Conservation (phyloP, 2,888 invertebrate species). For the Amaurobius ferox region DNA sequence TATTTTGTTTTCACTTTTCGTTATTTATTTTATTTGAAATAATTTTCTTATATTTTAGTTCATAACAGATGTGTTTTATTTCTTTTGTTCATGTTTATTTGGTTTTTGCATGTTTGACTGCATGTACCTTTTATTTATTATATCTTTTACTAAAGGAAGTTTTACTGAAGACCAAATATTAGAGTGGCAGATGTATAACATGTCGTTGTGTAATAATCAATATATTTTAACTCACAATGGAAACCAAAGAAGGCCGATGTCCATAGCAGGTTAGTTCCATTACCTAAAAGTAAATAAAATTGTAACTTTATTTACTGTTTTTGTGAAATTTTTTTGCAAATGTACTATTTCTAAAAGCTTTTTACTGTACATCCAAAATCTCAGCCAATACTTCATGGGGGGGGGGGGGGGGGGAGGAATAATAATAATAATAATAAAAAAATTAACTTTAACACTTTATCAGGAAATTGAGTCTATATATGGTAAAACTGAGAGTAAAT, state of each 20-base stretch:
- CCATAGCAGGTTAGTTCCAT: slow-evolving; percentile 66
- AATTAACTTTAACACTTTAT: no score
- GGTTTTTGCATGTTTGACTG: slow-evolving; percentile 42
- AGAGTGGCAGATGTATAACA: slow-evolving; percentile 56
- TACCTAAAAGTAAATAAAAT: no score
- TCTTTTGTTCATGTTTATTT: slow-evolving; percentile 28
- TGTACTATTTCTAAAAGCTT: no score
- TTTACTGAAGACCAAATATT: slow-evolving; percentile 51
- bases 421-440: no score
- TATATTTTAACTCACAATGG: slow-evolving; percentile 24
- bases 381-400: no score
- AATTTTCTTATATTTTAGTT: slow-evolving; percentile 8
- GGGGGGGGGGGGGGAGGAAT: no score
- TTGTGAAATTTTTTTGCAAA: no score
- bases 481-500: no score
- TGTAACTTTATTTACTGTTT: no score
- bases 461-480: no score
- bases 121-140: no score
- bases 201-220: slow-evolving; percentile 13
- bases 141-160: slow-evolving; percentile 41
- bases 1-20: slow-evolving; percentile 2
- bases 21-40: slow-evolving; percentile 9
- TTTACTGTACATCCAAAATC: no score
- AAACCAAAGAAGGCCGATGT: slow-evolving; percentile 60
- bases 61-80: slow-evolving; percentile 15